A percentile compares a stretch with the other conserved stretches of the same genome.
phyloP scores from a whole-genome alignment of 2,113 vertebrate species.

The Carassius auratus region DNA sequence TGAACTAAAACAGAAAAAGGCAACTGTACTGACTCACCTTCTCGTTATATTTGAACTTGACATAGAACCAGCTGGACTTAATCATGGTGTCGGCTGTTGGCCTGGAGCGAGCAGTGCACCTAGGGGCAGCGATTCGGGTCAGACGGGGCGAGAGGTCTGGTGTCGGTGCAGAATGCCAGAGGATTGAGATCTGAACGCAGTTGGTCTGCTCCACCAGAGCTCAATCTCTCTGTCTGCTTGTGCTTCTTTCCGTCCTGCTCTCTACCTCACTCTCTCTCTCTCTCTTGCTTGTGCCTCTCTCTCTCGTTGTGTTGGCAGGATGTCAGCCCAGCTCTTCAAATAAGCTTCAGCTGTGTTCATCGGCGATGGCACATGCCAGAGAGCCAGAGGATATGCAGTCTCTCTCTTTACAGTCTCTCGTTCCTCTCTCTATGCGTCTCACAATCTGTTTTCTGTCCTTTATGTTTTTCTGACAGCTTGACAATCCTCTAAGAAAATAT shows the following conservation, averaged over 20 bases:
- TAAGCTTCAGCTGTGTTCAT: slow-evolving; percentile 79
- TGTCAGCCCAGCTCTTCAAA: slow-evolving; percentile 84
- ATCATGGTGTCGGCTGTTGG: slow-evolving; percentile 82
- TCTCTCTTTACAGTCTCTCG: slow-evolving; percentile 64
- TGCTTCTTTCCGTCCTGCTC: slow-evolving; percentile 48
- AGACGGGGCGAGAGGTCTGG: background rate
- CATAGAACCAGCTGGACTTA: slow-evolving; percentile 98
- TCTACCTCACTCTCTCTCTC: slow-evolving; percentile 52
- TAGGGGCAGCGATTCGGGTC: background rate
- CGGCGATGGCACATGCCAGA: slow-evolving; percentile 83
- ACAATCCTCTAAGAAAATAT: slow-evolving; percentile 21
- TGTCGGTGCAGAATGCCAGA: background rate
- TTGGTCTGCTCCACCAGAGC: slow-evolving; percentile 21
- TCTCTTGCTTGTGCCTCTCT: slow-evolving; percentile 40
- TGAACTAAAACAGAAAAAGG: slow-evolving; percentile 42
- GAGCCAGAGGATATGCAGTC: slow-evolving; percentile 76
- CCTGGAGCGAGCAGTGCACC: background rate
- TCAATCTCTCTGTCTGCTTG: slow-evolving; percentile 28
- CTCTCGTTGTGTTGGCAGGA: slow-evolving; percentile 75
- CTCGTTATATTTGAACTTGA: slow-evolving; percentile 96
- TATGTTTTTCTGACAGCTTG: slow-evolving; percentile 22
- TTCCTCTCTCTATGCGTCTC: slow-evolving; percentile 50
- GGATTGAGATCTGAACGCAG: slow-evolving; percentile 22
- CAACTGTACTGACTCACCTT: slow-evolving; percentile 84
- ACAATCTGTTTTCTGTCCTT: slow-evolving; percentile 45